Evolutionary conservation across 2,113 vertebrate species (phyloP), one percentile per base, ranked within the genome.

Genomic region (Bubo bubo): DNA sequence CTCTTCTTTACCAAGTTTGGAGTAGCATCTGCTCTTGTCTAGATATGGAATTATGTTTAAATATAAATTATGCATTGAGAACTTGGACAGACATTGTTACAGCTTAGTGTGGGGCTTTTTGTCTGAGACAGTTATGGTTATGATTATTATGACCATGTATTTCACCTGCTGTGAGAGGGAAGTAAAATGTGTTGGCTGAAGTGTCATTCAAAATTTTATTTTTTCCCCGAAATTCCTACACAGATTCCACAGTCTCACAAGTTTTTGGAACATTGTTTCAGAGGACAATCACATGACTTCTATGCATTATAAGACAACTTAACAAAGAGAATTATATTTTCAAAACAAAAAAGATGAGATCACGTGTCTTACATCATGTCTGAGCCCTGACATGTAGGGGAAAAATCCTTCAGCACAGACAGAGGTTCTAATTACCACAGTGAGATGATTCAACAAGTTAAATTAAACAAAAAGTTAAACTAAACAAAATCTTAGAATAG

Each of bases 51-150:
- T 58, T 71, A 14, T 20, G 24, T 47, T 52, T 12, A 86, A 74
- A 34, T 41, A 58, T 27, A 45, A 85, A 71, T 20, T 45, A 76
- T 6, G 7, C 2, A 1, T 34, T 39, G n/a, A 85, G 15, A 32
- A 56, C 32, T 62, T 37, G 24, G 47, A 75, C 4, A 55, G 32
- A 45, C 6, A 63, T 16, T 63, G 20, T 30, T 71, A 59, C 17
- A 55, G 1, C 3, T 58, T n/a, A 35, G 7, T 18, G 9, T 55
- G 28, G 4, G 1, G 0, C 0, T 15, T 53, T 89, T 73, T 22
- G n/a, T 30, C 16, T 68, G 9, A 37, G 39, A 6, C 8, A 35
- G 16, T 34, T 43, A 45, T 15, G 14, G 35, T 67, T 45, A n/a
- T 21, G 10, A 79, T 37, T 37, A 26, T 27, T 27, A 56, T 43